These are phyloP conservation scores for Rhagoletis pomonella DNA, from an alignment of 1,140 invertebrate species.

Conservation along the genomic window DNA sequence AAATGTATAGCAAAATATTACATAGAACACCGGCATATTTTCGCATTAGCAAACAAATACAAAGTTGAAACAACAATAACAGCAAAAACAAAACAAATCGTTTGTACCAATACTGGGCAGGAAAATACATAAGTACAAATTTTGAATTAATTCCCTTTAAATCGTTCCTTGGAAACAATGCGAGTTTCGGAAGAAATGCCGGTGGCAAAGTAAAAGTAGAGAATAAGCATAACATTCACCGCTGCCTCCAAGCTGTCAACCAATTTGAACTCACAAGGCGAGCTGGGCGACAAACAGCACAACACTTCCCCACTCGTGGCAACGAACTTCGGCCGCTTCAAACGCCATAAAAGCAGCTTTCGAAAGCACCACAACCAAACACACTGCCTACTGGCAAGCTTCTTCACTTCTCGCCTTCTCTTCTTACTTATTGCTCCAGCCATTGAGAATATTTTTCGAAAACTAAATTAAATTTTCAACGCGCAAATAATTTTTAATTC, in stretches of 20 bases:
- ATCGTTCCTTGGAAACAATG: conserved; percentile 40
- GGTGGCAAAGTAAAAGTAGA: neutral
- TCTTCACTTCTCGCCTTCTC: neutral
- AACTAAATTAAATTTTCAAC: conserved; percentile 55
- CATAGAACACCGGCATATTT: neutral
- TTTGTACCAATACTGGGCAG: neutral
- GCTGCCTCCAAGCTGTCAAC: neutral
- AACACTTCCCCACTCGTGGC: neutral
- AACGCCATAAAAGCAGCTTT: neutral
- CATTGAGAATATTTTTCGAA: conserved; percentile 6
- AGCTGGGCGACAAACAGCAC: neutral
- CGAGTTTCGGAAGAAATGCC: neutral
- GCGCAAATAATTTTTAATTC: conserved; percentile 56
- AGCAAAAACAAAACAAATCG: conserved; percentile 22
- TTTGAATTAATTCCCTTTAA: conserved; percentile 33
- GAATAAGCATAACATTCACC: neutral
- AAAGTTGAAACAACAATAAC: neutral
- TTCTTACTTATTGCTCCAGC: neutral
- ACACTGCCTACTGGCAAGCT: neutral
- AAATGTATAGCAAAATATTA: neutral
- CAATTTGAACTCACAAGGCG: no score
- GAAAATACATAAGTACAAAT: neutral
- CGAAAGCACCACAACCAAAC: neutral
- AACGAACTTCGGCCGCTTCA: neutral
- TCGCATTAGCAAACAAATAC: conserved; percentile 14